Percentiles rank a stretch among this genome's conserved stretches.
Evolutionary conservation across 2,113 vertebrate genomes (phyloP).

Genomic region (Pseudorectes ferrugineus): DNA sequence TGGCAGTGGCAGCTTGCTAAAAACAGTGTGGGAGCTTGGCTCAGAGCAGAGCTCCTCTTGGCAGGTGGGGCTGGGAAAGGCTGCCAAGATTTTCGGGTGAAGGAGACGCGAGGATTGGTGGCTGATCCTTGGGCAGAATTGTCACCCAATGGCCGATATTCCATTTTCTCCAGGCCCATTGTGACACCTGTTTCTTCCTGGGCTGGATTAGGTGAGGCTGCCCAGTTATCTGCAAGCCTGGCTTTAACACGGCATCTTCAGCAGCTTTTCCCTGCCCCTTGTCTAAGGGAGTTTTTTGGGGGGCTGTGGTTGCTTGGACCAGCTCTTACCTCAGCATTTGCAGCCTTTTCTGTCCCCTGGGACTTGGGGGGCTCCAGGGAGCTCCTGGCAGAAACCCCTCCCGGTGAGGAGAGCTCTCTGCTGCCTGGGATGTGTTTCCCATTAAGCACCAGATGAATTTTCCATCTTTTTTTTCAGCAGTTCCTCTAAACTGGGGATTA

Average conservation of each 20-base stretch:
- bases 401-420: not conserved
- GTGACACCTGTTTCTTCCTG: conserved; percentile 6
- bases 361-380: not conserved
- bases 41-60: not conserved
- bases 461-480: not conserved
- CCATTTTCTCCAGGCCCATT: not conserved
- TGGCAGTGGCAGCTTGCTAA: conserved; percentile 47
- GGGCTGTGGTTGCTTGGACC: not conserved
- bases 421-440: not conserved
- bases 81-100: not conserved
- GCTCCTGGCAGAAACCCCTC: not conserved
- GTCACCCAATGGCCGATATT: not conserved
- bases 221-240: not conserved
- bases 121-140: not conserved
- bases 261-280: not conserved
- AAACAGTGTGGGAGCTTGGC: conserved; percentile 48
- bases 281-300: not conserved
- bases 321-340: not conserved
- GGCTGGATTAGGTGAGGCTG: not conserved
- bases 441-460: conserved; percentile 2
- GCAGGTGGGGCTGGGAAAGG: not conserved
- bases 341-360: not conserved
- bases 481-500: not conserved
- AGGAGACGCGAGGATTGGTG: not conserved
- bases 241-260: not conserved